Conservation (phyloP, 2,113 vertebrate species). For the Ochotona curzoniae region DNA sequence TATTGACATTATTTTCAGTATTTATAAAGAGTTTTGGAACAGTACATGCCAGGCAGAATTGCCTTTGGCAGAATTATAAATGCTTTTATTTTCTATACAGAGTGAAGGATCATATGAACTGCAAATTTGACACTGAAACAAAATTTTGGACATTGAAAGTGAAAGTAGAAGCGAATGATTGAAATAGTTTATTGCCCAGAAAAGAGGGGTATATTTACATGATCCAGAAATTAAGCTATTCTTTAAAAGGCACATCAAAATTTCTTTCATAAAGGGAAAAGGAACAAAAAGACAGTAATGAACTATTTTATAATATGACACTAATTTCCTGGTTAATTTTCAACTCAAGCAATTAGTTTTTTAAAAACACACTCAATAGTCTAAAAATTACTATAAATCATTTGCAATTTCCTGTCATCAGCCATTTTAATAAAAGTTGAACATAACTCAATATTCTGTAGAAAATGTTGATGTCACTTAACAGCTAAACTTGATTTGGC, state of each 20-base stretch:
- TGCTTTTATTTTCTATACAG: background rate
- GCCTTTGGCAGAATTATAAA: background rate
- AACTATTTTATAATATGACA: constrained; percentile 44
- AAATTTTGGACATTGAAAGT: background rate
- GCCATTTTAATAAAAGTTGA: constrained; percentile 57
- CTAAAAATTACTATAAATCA: constrained; percentile 63
- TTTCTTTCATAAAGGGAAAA: constrained; percentile 53
- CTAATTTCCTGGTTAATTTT: constrained; percentile 70
- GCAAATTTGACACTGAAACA: background rate
- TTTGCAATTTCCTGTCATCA: constrained; percentile 62
- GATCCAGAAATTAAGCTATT: constrained; percentile 25
- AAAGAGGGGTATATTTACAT: constrained; percentile 20
- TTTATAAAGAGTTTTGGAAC: background rate
- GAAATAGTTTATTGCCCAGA: background rate
- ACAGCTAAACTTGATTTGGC: constrained; percentile 11
- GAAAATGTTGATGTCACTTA: constrained; percentile 35
- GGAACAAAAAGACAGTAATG: constrained; percentile 42
- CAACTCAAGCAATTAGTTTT: constrained; percentile 59
- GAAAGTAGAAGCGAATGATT: background rate
- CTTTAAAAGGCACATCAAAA: background rate
- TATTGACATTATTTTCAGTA: background rate
- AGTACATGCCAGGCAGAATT: background rate
- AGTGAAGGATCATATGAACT: background rate
- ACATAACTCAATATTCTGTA: constrained; percentile 36
- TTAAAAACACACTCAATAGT: constrained; percentile 40